A percentile compares a stretch with the other conserved stretches of the same genome.
Conservation (phyloP, 2,888 invertebrate genomes). For the Mamestra brassicae region DNA sequence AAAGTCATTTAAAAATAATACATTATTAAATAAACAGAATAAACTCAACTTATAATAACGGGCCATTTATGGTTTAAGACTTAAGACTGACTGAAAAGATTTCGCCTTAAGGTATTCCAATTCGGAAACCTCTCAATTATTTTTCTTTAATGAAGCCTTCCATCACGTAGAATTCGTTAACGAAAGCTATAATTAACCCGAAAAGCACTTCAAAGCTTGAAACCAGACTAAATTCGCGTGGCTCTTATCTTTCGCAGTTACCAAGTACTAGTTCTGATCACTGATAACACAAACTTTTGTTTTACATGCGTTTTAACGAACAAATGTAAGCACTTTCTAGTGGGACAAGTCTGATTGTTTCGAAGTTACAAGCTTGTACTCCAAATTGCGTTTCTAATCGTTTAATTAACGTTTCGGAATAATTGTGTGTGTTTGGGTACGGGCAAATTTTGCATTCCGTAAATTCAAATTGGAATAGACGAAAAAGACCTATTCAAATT, state of each 20-base stretch:
- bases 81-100: background rate
- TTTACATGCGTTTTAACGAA: conserved; percentile 54
- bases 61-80: background rate
- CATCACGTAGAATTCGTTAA: conserved; percentile 18
- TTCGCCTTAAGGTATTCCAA: background rate
- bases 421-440: background rate
- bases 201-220: conserved; percentile 39
- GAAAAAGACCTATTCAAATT: background rate
- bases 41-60: background rate
- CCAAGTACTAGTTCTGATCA: conserved; percentile 59
- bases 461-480: background rate
- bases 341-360: conserved; percentile 43
- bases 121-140: background rate
- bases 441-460: background rate
- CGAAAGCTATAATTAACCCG: conserved; percentile 45
- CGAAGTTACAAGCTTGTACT: conserved; percentile 5
- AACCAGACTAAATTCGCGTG: conserved; percentile 57
- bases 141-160: background rate
- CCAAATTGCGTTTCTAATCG: conserved; percentile 40
- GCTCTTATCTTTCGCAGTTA: conserved; percentile 59
- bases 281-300: conserved; percentile 59
- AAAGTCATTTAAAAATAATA: no score
- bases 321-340: conserved; percentile 37
- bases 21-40: background rate
- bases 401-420: conserved; percentile 43